Conservation (phyloP, 2,113 vertebrate species). For the Dromiciops gliroides region DNA sequence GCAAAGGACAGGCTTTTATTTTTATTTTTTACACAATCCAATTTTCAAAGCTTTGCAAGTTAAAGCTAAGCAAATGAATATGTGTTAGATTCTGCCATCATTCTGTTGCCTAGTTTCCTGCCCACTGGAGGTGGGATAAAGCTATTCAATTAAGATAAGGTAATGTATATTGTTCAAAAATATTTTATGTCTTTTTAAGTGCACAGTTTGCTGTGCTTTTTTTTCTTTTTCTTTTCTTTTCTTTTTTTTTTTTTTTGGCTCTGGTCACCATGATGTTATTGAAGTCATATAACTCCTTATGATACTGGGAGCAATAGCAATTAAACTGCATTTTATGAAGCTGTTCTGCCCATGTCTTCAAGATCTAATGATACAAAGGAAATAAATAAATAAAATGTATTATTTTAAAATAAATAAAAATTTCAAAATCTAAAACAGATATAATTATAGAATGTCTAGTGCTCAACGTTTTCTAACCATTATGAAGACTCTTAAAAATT, state of each 20-base stretch:
- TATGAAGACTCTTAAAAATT: not conserved
- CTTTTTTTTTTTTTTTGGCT: slow-evolving; percentile 45
- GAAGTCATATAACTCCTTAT: slow-evolving; percentile 30
- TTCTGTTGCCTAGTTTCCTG: slow-evolving; percentile 59
- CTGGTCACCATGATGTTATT: not conserved
- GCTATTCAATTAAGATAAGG: slow-evolving; percentile 78
- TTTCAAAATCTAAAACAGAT: no score
- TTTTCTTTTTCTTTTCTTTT: slow-evolving; percentile 59
- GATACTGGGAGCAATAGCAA: slow-evolving; percentile 16
- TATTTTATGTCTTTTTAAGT: slow-evolving; percentile 70
- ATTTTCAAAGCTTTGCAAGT: slow-evolving; percentile 76
- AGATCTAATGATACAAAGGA: not conserved
- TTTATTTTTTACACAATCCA: slow-evolving; percentile 62
- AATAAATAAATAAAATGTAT: no score
- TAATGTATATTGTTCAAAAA: slow-evolving; percentile 71
- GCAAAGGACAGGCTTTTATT: slow-evolving; percentile 58
- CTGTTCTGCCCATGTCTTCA: not conserved
- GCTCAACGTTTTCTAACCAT: not conserved
- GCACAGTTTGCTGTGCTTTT: slow-evolving; percentile 31
- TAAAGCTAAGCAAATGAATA: slow-evolving; percentile 67
- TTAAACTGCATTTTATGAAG: not conserved
- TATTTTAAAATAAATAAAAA: no score
- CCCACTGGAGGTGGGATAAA: slow-evolving; percentile 66
- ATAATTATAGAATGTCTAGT: not conserved
- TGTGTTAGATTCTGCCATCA: slow-evolving; percentile 56